These are phyloP conservation scores for Lasioglossum oenotherae DNA, from an alignment of 2,888 invertebrate genomes.

Conservation along the genomic window DNA sequence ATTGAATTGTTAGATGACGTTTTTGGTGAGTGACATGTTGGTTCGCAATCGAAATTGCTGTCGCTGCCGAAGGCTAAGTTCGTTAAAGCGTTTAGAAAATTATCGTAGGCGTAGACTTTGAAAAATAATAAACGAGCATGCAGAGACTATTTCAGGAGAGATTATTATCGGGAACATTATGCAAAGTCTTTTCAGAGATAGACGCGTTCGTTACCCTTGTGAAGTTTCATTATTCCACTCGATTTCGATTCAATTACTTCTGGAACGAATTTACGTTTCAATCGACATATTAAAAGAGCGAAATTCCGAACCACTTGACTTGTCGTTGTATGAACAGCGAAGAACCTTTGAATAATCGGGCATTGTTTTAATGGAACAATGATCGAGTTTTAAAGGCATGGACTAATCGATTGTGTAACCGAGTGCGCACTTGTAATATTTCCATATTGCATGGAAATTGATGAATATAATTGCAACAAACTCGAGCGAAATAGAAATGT, in stretches of 20 bases:
- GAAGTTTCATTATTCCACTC: neutral
- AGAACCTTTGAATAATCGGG: neutral
- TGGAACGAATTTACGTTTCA: neutral
- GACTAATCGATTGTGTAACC: constrained; percentile 5
- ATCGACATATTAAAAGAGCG: neutral
- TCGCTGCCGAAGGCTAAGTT: no score
- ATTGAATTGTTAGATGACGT: no score
- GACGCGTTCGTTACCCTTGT: neutral
- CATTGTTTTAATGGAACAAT: constrained; percentile 7
- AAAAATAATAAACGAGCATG: no score
- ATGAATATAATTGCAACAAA: neutral
- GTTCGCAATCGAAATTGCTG: no score
- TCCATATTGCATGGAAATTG: neutral
- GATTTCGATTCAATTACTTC: neutral
- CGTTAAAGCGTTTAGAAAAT: no score
- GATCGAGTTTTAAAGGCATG: constrained; percentile 3
- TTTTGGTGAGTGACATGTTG: no score
- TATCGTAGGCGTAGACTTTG: no score
- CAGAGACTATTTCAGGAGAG: neutral
- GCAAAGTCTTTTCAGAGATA: neutral
- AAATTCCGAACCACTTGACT: neutral
- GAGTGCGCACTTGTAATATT: neutral
- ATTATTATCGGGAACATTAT: neutral
- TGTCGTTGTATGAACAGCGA: neutral
- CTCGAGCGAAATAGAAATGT: no score